Evolutionary conservation across 1,140 invertebrate species (phyloP), one percentile per base, ranked within the genome.

Genomic region (Panagrolaimus sp.): DNA sequence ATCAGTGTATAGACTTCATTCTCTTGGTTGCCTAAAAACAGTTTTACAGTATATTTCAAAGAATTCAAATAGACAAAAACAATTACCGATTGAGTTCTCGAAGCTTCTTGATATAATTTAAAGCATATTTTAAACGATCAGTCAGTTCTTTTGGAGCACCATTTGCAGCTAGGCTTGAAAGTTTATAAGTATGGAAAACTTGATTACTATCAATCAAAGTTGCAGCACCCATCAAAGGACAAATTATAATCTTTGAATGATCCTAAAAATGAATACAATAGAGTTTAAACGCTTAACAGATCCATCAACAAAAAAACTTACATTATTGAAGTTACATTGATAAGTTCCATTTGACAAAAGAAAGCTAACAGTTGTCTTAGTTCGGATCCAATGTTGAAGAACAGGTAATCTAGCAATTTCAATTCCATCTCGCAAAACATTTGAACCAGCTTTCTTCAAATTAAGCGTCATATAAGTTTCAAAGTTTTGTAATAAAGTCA

Each of bases 391-490:
- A 55, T 93, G 91, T 78, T 92, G 89, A 68, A 99, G 85, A 85
- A 94, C 93, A 0, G 96, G 96, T 76, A 96, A 89, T 77, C 95
- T 88, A 12, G 91, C 90, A 72, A 98, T 87, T 32, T 90, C 89
- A 84, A 98, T 94, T 26, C 89, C 89, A 77, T 94, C 91, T 66
- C 90, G 58, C 43, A 32, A 44, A 12, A 83, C 80, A 66, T 75
- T 76, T 14, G 78, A 78, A 9, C 71, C 83, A 79, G 76, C 86
- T 87, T 96, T 96, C 77, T 97, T 88, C 66, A 99, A 86, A 87
- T 98, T 92, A 80, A 98, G 94, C 79, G 90, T 91, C 96, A 98
- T 99, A 83, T 98, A 99, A 78, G 92, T 90, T 70, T 91, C 88
- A 85, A 99, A 98, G 84, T 97, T 98, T 15, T 91, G 91, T 48